Base-by-base conservation (phyloP, 2,888 invertebrate genomes). In the Brenthis ino region DNA sequence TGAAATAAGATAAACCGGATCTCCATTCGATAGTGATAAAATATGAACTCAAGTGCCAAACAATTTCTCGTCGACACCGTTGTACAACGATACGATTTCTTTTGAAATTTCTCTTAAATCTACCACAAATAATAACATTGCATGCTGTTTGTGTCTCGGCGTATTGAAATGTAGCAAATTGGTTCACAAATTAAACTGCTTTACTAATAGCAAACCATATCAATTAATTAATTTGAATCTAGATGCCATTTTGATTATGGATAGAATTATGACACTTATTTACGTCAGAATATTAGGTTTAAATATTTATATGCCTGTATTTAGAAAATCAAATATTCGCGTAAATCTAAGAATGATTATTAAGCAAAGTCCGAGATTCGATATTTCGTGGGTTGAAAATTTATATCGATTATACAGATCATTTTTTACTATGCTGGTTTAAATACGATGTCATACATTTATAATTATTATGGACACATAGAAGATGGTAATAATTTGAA, bases 1-100 rank as follows among this genome's bases (percentile, higher is more conserved):
- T 71, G 70, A 80, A 77, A 74, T 74, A 69, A 76, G 79, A 83
- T 82, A 70, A 69, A 81, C 82, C 79, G 82, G 82, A 80, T 80
- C 71, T 70, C 65, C 68, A 65, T 71, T 68, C 66, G 71, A 67
- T 72, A 70, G 68, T 67, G 66, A 72, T 72, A 71, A 72, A 67
- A 69, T 71, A 68, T 72, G 67, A 71, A 70, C 67, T 67, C 65
- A 50, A 70, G 67, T 67, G 61, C 68, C 68, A 69, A 69, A 68
- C 68, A 71, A 65, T 69, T 72, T 72, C 69, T 69, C 71, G 71
- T 68, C 70, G 70, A 68, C 66, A 61, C 65, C 63, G 68, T 57
- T 63, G 67, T 69, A 60, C 50, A 57, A 61, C 60, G 56, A 58
- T 57, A 67, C 56, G 70, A 72, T 70, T 72, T 72, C 68, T 70